Evolutionary conservation across 2,888 invertebrate genomes (phyloP), one percentile per base, ranked within the genome.

Genomic region (Tuberolachnus salignus): DNA sequence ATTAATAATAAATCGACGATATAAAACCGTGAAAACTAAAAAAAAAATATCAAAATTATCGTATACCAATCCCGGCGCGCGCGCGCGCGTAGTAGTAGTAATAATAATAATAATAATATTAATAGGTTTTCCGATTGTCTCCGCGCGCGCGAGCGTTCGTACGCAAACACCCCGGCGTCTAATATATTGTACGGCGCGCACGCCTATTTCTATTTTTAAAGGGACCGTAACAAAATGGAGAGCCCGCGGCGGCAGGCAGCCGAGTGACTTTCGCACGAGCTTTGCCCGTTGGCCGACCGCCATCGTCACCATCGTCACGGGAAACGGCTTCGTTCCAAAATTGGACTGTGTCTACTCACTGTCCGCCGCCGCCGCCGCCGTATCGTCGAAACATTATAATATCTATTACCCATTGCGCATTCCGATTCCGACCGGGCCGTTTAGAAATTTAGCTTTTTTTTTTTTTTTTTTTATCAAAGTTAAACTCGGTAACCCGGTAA

Each of bases 201-300:
- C 46, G 13, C 46, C 46, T 46, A 34, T 34, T 23, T 70, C 55
- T 70, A 70, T 70, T 70, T 70, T 57, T 57, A 44, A 55, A 67
- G 11, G 11, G 16, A 16, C n/a, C 26, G n/a, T 3, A 3, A 53
- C 44, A 16, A 49, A 21, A 51, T 21, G 44, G 44, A 16, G 14
- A 21, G n/a, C n/a, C 21, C 23, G 64, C 34, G n/a, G n/a, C n/a
- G n/a, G n/a, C 8, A n/a, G 14, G 14, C 34, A 51, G 3, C 53
- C 55, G 70, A 55, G 44, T 70, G 57, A 71, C 70, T 71, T 57
- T 70, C 55, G 11, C 53, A 11, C 57, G 44, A 46, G 44, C 57
- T 71, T 53, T 34, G 19, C 13, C n/a, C 21, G 16, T 44, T 70
- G 70, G 70, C 55, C 23, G 10, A 14, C 55, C 21, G 16, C 70